Base-by-base conservation (phyloP, 23 tunicate species). In the Ciona savignyi region DNA sequence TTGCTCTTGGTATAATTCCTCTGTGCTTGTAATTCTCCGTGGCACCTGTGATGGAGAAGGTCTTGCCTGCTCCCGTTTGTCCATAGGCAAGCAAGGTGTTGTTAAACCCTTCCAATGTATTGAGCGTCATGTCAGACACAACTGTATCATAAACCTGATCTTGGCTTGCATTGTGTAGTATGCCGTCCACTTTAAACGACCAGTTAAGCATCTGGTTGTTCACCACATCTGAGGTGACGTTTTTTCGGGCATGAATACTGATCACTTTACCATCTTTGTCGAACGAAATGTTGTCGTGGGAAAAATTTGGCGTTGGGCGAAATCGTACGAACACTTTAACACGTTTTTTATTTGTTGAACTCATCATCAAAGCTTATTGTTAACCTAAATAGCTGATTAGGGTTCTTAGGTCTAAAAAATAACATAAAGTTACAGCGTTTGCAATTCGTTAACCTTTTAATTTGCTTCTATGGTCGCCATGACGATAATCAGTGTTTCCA, bases 31-130 rank as follows among this genome's bases (percentile, higher is more conserved):
- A 90, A 60, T 90, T 83, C 71, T 90, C 97, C 29, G 97, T 90
- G 32, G 97, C 90, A 30, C 97, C 97, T 3, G 97, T 75, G 1
- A 90, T 90, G 24, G 90, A 78, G 73, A 70, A 90, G 4, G 97
- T 90, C 72, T 90, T 90, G 1, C 97, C 97, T 6, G 97, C 97
- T 51, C 97, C 97, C 4, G 97, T 90, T 72, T 90, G 97, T 23
- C 97, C 97, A 62, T 90, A 90, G 2, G 89, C 89, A 74, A 90
- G 28, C 69, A 90, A 63, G 20, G 97, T 90, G 20, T 90, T 79
- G 68, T 90, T 90, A 34, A 35, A 90, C 4, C 97, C 97, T 29
- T 90, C 51, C 66, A 90, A 42, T n/a, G 97, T 78, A 42, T 87
- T 83, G 9, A 65, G 63, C 1, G 88, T 74, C 97, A 90, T 78